These are phyloP conservation scores for Bubo scandiacus DNA, from an alignment of 2,113 vertebrate genomes.

Conservation along the genomic window DNA sequence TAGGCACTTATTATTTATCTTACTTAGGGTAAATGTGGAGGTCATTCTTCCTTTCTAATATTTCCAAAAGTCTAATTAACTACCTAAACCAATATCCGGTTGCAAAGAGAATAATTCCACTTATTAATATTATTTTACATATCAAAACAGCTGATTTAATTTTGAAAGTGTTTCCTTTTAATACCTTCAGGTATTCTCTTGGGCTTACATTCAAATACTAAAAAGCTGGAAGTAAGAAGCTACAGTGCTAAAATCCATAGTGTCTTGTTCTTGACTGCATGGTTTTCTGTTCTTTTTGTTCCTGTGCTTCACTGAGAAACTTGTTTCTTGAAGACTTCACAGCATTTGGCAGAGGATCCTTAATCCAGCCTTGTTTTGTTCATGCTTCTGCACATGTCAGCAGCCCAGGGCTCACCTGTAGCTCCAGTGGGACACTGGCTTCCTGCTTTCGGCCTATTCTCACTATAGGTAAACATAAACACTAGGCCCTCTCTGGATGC, in stretches of 20 bases:
- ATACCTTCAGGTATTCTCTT: background rate
- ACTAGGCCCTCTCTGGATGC: background rate
- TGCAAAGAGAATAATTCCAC: background rate
- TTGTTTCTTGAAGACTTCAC: background rate
- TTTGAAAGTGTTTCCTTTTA: background rate
- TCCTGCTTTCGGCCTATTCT: background rate
- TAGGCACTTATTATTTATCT: background rate
- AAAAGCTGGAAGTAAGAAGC: background rate
- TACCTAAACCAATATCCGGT: background rate
- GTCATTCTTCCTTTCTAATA: background rate
- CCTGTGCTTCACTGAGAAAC: background rate
- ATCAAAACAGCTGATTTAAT: background rate
- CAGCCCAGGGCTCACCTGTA: background rate
- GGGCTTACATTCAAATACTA: background rate
- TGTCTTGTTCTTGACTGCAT: background rate
- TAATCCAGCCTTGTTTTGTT: background rate
- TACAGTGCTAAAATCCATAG: background rate
- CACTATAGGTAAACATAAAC: background rate
- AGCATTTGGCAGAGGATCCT: background rate
- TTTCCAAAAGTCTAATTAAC: background rate
- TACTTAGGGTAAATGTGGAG: background rate
- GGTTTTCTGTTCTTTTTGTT: background rate
- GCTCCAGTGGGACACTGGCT: background rate
- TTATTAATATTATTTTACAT: background rate
- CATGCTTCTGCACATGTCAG: accelerated